Conservation (phyloP, 2,888 invertebrate species). For the Andrena haemorrhoa region DNA sequence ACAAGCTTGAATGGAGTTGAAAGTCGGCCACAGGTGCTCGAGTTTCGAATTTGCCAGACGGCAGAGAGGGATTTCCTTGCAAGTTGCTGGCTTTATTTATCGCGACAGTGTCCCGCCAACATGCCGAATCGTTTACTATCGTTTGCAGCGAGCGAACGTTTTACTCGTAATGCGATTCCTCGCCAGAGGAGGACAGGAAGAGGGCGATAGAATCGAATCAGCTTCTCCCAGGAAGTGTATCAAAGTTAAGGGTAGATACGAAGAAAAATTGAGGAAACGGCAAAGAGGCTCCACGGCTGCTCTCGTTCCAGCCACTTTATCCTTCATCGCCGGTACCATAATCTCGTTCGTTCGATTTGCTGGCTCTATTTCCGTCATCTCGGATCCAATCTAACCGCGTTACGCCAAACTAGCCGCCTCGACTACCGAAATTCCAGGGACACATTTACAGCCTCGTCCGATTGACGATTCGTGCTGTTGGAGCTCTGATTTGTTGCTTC, state of each 20-base stretch:
- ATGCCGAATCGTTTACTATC: constrained; percentile 58
- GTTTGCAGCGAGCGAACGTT: constrained; percentile 18
- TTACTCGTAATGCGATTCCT: constrained; percentile 16
- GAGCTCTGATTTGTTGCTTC: neutral
- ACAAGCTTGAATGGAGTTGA: constrained; percentile 43
- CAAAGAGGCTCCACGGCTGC: constrained; percentile 7
- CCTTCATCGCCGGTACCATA: constrained; percentile 41
- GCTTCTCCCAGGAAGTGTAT: constrained; percentile 1
- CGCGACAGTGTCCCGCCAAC: constrained; percentile 6
- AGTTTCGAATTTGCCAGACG: constrained; percentile 1
- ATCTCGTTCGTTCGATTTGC: constrained; percentile 60
- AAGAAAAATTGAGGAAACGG: constrained; percentile 43
- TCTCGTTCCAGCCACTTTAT: constrained; percentile 55
- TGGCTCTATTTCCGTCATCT: constrained; percentile 58
- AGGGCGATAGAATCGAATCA: constrained; percentile 31
- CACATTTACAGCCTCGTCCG: constrained; percentile 18
- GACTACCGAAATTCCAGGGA: constrained; percentile 33
- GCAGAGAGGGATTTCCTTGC: constrained; percentile 46
- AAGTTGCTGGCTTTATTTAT: constrained; percentile 61
- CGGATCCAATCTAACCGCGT: constrained; percentile 46
- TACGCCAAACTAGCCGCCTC: constrained; percentile 40
- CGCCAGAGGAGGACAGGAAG: neutral
- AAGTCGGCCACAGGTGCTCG: constrained; percentile 57
- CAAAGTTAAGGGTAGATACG: constrained; percentile 7
- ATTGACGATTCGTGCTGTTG: neutral